Evolutionary conservation across 2,888 invertebrate species (phyloP).

Genomic region (Coronaproctus castanopsis): DNA sequence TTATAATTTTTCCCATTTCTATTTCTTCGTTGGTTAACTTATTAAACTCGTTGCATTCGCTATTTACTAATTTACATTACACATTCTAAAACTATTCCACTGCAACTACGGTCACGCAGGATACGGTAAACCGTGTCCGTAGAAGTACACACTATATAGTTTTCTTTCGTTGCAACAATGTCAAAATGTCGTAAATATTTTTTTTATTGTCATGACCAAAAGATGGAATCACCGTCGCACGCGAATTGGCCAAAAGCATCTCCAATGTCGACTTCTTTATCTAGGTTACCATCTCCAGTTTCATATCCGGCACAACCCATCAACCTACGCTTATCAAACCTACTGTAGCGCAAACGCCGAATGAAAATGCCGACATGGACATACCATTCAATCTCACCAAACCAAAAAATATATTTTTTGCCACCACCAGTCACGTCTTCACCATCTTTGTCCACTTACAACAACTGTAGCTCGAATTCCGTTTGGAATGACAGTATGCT

Average conservation of each 20-base stretch:
- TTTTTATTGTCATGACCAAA: too few species aligned
- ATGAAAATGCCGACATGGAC: conserved; percentile 28
- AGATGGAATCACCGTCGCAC: not conserved
- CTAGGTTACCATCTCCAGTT: conserved; percentile 1
- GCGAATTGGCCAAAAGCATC: not conserved
- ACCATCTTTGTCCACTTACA: too few species aligned
- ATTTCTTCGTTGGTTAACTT: too few species aligned
- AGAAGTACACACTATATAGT: too few species aligned
- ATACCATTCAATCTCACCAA: conserved; percentile 75
- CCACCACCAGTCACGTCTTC: conserved; percentile 19
- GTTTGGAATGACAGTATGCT: conserved; percentile 8
- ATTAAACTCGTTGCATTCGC: too few species aligned
- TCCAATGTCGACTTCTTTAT: not conserved
- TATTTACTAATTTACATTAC: too few species aligned
- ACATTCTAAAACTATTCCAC: too few species aligned
- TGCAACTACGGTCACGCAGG: too few species aligned
- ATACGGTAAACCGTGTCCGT: too few species aligned
- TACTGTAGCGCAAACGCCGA: conserved; percentile 32
- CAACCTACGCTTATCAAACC: conserved; percentile 22
- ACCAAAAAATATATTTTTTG: conserved; percentile 37
- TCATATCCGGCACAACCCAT: conserved; percentile 9
- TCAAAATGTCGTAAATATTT: too few species aligned
- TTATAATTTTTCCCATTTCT: too few species aligned
- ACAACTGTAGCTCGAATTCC: conserved; percentile 19
- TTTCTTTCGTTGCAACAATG: too few species aligned